Base-by-base conservation (phyloP, 2,888 invertebrate genomes). In the Idaea aversata region DNA sequence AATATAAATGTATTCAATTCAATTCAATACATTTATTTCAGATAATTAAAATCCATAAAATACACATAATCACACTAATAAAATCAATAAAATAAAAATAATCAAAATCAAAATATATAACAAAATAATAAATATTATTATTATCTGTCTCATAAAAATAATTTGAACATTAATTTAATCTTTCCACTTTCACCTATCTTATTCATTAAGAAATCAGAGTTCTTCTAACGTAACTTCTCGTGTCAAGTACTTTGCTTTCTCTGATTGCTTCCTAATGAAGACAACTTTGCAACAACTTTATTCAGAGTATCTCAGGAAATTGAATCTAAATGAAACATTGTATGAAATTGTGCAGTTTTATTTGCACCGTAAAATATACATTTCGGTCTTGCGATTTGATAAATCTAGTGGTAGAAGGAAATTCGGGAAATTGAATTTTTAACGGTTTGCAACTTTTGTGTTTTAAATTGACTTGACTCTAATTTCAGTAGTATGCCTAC, bases 291-390 rank as follows among this genome's bases (percentile, higher is more conserved):
- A 47, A 47, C 47, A 47, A 47, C 47, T 47, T 47, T 47, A 47
- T 47, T 13, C 10, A 13, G 47, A 47, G 47, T 47, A 47, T 13
- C 47, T 47, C 47, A 47, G 13, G 47, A 47, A 47, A 47, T 47
- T 47, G 47, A 47, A 47, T 47, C 0, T 47, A 47, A 47, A 47
- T 47, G 47, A 38, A 38, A 61, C 64, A 61, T 61, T 57, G 68
- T 16, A 35, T 35, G 34, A 61, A 66, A 59, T 7, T 47, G 47
- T 47, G 47, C 47, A 47, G 47, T 47, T 47, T 47, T 47, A 47
- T 47, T 47, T 10, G 47, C 6, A 47, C 10, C 47, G 47, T 47
- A 47, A 47, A 47, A 47, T 5, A 47, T 47, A 47, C 47, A 10
- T 47, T 47, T 47, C 47, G 47, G 47, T 47, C 47, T 47, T 10